Conservation (phyloP, 2,888 invertebrate genomes). For the Perdita meconis region DNA sequence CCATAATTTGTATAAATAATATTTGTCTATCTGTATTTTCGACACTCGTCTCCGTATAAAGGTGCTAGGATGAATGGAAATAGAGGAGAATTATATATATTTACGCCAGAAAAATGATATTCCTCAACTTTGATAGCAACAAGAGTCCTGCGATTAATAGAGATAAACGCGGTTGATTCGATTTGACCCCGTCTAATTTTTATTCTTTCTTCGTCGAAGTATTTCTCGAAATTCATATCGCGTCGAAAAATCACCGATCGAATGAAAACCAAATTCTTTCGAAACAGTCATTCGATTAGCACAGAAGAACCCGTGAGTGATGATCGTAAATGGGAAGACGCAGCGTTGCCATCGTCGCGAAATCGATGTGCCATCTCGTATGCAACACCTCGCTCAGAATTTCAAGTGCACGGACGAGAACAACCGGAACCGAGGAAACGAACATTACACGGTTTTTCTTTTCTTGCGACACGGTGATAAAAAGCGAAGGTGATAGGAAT, state of each 20-base stretch:
- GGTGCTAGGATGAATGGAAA: conserved; percentile 45
- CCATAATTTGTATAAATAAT: conserved; percentile 43
- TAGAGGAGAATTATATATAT: conserved; percentile 6
- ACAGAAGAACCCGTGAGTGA: conserved; percentile 33
- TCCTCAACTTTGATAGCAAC: conserved; percentile 32
- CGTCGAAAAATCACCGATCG: conserved; percentile 11
- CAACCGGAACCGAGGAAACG: not conserved
- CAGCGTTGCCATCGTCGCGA: conserved; percentile 29
- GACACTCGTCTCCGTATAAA: conserved; percentile 43
- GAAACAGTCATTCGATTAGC: conserved; percentile 14
- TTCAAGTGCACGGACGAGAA: conserved; percentile 25
- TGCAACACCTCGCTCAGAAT: conserved; percentile 33
- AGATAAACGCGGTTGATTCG: conserved; percentile 26
- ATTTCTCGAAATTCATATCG: conserved; percentile 17
- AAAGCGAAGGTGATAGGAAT: conserved; percentile 27
- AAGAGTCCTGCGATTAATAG: conserved; percentile 67
- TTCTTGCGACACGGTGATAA: not conserved
- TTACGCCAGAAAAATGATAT: conserved; percentile 28
- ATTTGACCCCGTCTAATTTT: conserved; percentile 46
- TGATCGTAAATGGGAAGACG: conserved; percentile 24
- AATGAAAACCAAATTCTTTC: conserved; percentile 26
- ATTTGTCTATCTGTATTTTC: conserved; percentile 48
- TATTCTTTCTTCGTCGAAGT: conserved; percentile 8
- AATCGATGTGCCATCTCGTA: conserved; percentile 51
- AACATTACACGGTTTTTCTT: conserved; percentile 14